phyloP scores from a whole-genome alignment of 1,140 invertebrate species.

The Asobara japonica region DNA sequence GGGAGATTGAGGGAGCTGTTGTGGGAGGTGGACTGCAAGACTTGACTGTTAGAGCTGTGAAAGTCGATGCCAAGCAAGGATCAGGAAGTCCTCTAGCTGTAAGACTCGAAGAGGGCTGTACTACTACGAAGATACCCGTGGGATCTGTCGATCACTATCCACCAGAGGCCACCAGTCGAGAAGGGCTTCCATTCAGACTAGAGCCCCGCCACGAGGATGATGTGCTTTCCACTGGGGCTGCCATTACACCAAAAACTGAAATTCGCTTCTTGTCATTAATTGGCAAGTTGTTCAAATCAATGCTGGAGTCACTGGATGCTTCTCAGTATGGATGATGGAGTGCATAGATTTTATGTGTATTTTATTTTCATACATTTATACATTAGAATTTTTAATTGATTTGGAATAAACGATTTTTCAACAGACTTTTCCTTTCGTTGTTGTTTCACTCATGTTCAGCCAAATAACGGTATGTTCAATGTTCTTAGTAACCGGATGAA shows the following conservation, averaged over 20 bases:
- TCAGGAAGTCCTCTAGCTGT: slow-evolving; percentile 45
- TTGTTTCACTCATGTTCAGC: too few relatives aligned
- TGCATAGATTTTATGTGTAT: background rate
- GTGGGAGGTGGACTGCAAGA: slow-evolving; percentile 41
- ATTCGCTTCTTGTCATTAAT: slow-evolving; percentile 56
- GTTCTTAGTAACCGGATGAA: too few relatives aligned
- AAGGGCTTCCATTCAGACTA: background rate
- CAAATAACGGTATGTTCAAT: slow-evolving; percentile 21
- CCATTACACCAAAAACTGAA: slow-evolving; percentile 43
- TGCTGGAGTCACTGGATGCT: slow-evolving; percentile 60
- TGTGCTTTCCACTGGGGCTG: slow-evolving; percentile 57
- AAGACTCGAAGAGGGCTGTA: slow-evolving; percentile 49
- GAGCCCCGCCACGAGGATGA: slow-evolving; percentile 38
- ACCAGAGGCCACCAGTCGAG: slow-evolving; percentile 12
- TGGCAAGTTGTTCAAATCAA: slow-evolving; percentile 59
- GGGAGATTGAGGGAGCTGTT: slow-evolving; percentile 46
- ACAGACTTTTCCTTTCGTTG: too few relatives aligned
- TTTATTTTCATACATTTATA: slow-evolving; percentile 27
- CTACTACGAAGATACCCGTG: slow-evolving; percentile 43
- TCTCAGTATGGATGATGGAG: slow-evolving; percentile 53
- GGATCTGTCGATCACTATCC: slow-evolving; percentile 32
- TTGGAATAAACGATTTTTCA: too few relatives aligned
- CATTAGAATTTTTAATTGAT: background rate
- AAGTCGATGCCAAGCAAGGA: slow-evolving; percentile 25
- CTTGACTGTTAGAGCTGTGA: slow-evolving; percentile 46